Base-by-base conservation (phyloP, 2,113 vertebrate species). In the Percopsis transmontana region DNA sequence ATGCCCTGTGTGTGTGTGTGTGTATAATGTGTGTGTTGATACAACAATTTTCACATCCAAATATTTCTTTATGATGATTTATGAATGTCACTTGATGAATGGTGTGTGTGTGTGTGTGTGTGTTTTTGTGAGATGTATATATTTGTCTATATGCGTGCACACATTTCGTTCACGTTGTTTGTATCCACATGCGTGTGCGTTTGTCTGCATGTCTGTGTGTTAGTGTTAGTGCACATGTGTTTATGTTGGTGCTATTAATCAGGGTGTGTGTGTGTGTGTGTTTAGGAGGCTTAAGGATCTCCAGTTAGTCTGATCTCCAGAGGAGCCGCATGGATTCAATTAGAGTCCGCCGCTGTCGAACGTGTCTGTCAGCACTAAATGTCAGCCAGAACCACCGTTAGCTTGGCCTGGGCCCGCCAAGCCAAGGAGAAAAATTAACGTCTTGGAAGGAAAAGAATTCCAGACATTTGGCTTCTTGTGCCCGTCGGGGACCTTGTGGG, bases 1-100 rank as follows among this genome's bases (percentile, higher is more conserved):
- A 12, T 51, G 16, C 13, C 13, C n/a, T 20, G 42, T 70, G n/a
- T 63, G 51, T 51, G 33, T 66, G 62, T 70, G 18, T 63, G 53
- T 58, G 47, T 11, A 20, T 5, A 58, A 51, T 45, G 44, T 61
- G 33, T 66, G n/a, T 42, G 51, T 64, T 42, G 39, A 20, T 24
- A 45, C 19, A n/a, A 19, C 7, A 19, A 10, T 9, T 51, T 18
- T 51, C 48, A 19, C 14, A 51, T 9, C 19, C n/a, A 51, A 33
- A 33, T 33, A 33, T 33, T 33, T 33, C 27, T 33, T 33, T 33
- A 33, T 6, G 27, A 33, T 33, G 27, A 33, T 33, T 33, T 33
- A 33, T 33, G 27, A 33, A 33, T 33, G 27, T 33, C 3, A 10
- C 44, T 47, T 15, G 44, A 47, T 47, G 1, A 15, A 33, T 44